These are phyloP conservation scores for Heliangelus exortis DNA, from an alignment of 2,797 vertebrate genomes.

Conservation along the genomic window DNA sequence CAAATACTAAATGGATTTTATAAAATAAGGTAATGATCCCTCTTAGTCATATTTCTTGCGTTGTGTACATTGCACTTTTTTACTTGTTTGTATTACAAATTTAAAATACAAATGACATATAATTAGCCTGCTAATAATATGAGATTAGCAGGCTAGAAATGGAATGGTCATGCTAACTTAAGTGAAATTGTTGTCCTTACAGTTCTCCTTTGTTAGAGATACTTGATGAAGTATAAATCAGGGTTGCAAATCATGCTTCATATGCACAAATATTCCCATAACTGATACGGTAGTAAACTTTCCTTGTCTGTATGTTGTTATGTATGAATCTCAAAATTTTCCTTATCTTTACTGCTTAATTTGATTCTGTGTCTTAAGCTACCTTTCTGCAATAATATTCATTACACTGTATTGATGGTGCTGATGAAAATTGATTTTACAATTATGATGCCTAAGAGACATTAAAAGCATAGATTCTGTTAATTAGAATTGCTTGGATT, in stretches of 20 bases:
- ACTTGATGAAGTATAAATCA: not conserved
- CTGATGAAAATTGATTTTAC: constrained; percentile 29
- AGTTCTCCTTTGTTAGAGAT: not conserved
- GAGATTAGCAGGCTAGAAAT: not conserved
- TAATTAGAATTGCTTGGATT: constrained; percentile 16
- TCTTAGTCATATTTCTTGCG: not conserved
- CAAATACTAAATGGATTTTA: not conserved
- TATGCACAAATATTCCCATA: not conserved
- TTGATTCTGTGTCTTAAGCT: not conserved
- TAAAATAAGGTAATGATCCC: not conserved
- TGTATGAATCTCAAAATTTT: not conserved
- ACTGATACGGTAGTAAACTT: not conserved
- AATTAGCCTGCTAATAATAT: not conserved
- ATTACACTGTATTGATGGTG: not conserved
- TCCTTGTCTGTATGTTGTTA: not conserved
- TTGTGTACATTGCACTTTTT: not conserved
- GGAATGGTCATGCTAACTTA: not conserved
- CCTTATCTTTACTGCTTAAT: not conserved
- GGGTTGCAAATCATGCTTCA: not conserved
- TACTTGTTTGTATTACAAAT: not conserved
- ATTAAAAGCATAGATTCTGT: not conserved
- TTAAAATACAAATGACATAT: not conserved
- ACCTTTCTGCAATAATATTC: not conserved
- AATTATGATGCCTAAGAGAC: constrained; percentile 6
- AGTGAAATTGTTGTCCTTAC: not conserved